A percentile compares a stretch with the other conserved stretches of the same genome.
Conservation (phyloP, 64 coral and sea anemone genomes). For the Montipora foliosa region DNA sequence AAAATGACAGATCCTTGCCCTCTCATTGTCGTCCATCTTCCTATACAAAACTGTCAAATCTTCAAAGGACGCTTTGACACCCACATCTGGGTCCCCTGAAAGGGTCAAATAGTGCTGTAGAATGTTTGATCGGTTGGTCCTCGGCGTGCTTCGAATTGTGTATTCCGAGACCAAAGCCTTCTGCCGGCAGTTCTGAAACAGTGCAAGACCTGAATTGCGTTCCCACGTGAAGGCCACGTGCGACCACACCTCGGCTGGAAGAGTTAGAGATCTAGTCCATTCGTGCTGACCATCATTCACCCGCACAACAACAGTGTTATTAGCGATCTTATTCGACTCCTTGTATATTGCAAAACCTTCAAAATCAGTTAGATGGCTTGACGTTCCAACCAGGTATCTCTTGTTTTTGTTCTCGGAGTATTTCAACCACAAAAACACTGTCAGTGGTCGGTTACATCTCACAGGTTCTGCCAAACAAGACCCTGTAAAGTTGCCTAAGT, state of each 20-base stretch:
- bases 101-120: conserved; percentile 37
- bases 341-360: conserved; percentile 62
- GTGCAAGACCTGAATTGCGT: conserved; percentile 7
- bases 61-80: conserved; percentile 1
- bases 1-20: not conserved
- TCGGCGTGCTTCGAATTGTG: not conserved
- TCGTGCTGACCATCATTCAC: conserved; percentile 47
- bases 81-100: not conserved
- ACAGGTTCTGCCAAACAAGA: conserved; percentile 47
- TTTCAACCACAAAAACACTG: conserved; percentile 66
- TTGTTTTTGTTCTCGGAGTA: conserved; percentile 25
- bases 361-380: not conserved
- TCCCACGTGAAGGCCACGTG: conserved; percentile 68
- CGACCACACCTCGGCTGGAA: conserved; percentile 22
- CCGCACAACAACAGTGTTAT: conserved; percentile 4
- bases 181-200: conserved; percentile 63
- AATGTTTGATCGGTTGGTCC: conserved; percentile 35
- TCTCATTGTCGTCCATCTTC: not conserved
- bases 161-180: not conserved
- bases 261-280: conserved; percentile 31
- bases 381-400: conserved; percentile 43
- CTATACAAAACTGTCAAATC: conserved; percentile 27
- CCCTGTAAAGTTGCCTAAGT: conserved; percentile 45
- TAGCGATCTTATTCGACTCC: not conserved
- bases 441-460: conserved; percentile 27